phyloP scores from a whole-genome alignment of 1,140 invertebrate genomes.

The Frieseomelitta varia region DNA sequence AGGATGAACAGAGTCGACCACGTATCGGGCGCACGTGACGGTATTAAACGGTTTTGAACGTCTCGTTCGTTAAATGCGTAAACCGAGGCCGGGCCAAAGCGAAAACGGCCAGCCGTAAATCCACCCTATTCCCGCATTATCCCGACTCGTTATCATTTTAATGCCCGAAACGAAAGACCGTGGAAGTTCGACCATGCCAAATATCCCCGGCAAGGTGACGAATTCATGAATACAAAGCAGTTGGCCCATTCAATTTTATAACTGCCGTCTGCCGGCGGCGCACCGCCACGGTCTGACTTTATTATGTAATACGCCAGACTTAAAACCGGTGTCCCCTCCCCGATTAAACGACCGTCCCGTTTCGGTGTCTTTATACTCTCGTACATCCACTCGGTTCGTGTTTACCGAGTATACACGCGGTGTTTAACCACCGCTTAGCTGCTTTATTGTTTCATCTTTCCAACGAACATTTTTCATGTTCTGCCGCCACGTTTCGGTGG shows the following conservation, averaged over 20 bases:
- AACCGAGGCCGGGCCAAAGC: background rate
- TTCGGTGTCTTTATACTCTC: background rate
- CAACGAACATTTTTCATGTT: too few species aligned
- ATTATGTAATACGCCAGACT: conserved; percentile 44
- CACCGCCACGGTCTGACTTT: conserved; percentile 14
- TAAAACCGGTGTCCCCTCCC: background rate
- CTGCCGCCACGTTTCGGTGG: too few species aligned
- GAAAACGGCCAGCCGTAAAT: conserved; percentile 57
- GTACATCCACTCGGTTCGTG: too few species aligned
- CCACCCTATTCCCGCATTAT: conserved; percentile 60
- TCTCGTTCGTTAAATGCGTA: conserved; percentile 34
- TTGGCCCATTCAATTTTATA: conserved; percentile 68
- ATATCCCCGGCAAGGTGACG: conserved; percentile 63
- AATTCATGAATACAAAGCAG: conserved; percentile 75
- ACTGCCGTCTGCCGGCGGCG: conserved; percentile 39
- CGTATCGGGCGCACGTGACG: conserved; percentile 13
- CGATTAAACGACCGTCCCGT: conserved; percentile 8
- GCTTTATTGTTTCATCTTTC: too few species aligned
- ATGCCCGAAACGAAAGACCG: conserved; percentile 39
- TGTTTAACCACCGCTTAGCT: too few species aligned
- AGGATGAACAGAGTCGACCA: background rate
- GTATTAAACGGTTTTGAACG: conserved; percentile 36
- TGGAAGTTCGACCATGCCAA: conserved; percentile 51
- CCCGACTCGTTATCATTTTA: conserved; percentile 66
- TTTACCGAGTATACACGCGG: too few species aligned